Evolutionary conservation across 2,888 invertebrate genomes (phyloP), one percentile per base, ranked within the genome.

Genomic region (Phyllotreta cruciferae): DNA sequence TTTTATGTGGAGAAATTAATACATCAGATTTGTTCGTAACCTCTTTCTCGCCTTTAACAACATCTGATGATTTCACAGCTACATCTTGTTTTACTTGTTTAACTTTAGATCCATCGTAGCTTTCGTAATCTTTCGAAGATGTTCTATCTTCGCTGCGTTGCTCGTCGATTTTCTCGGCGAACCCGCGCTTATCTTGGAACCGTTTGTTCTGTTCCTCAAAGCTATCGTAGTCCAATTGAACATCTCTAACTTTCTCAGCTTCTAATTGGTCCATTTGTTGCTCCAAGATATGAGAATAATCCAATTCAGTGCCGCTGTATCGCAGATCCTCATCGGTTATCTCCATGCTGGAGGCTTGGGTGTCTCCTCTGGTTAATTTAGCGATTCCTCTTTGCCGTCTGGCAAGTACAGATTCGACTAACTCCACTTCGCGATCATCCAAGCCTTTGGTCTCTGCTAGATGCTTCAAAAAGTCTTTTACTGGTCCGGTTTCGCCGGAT

Each of bases 271-370:
- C 79, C 57, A 80, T 79, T 74, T 81, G 76, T 70, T 81, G 78
- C 75, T 82, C 76, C 35, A 82, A 69, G 45, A 80, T 75, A 66
- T 79, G 73, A 66, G 88, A 87, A 70, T 86, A 84, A 79, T 88
- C 89, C 66, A 86, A 85, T 75, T 88, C 89, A 66, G 85, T 85
- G 58, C 89, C 89, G 75, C 89, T 90, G 75, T 88, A 89, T 73
- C 86, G 85, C 70, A 90, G 84, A 75, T 90, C 90, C 83, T 90
- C 90, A 70, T 86, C 85, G 9, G 85, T 86, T 58, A 83, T 84
- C 78, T 85, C 85, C 77, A 85, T 82, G 67, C 85, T 85, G 0
- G 85, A 84, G 6, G 83, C 81, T 76, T 82, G 82, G 34, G 83
- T 84, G 65, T 83, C 83, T 39, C 79, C 81, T 58, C 83, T 74